phyloP scores from a whole-genome alignment of 2,888 invertebrate species.

The Fabriciana adippe region DNA sequence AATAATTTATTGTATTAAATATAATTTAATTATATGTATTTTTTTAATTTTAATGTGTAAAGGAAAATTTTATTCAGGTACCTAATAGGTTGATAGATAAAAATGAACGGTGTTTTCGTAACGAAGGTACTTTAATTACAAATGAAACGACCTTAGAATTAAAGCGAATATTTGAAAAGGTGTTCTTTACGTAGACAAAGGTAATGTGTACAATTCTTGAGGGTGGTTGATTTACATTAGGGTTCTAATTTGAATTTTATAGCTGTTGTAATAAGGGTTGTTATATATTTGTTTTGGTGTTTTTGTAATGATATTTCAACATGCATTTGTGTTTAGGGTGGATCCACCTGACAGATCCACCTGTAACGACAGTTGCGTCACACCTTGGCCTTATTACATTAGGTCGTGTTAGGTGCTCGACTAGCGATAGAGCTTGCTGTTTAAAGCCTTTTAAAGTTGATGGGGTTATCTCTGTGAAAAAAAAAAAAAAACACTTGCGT shows the following conservation, averaged over 20 bases:
- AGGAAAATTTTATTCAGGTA: neutral
- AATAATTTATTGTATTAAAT: no score
- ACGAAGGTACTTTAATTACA: conserved; percentile 53
- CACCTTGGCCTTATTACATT: conserved; percentile 60
- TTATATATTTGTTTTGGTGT: conserved; percentile 19
- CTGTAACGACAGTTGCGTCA: conserved; percentile 70
- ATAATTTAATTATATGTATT: no score
- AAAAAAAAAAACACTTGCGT: no score
- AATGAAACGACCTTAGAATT: conserved; percentile 54
- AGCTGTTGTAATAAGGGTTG: conserved; percentile 16
- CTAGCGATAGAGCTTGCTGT: neutral
- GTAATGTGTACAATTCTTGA: conserved; percentile 40
- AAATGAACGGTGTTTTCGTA: neutral
- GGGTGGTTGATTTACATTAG: conserved; percentile 8
- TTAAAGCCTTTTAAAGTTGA: no score
- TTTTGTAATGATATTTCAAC: conserved; percentile 6
- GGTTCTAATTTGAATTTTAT: conserved; percentile 38
- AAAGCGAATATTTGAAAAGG: conserved; percentile 56
- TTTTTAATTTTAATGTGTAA: no score
- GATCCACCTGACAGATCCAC: conserved; percentile 65
- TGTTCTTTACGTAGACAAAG: conserved; percentile 56
- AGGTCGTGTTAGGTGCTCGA: conserved; percentile 42
- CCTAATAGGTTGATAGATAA: neutral
- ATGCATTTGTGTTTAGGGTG: conserved; percentile 51
- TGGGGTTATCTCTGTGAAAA: no score